Evolutionary conservation across 2,888 invertebrate genomes (phyloP), one percentile per base, ranked within the genome.

Genomic region (Oegoconia quadripuncta): DNA sequence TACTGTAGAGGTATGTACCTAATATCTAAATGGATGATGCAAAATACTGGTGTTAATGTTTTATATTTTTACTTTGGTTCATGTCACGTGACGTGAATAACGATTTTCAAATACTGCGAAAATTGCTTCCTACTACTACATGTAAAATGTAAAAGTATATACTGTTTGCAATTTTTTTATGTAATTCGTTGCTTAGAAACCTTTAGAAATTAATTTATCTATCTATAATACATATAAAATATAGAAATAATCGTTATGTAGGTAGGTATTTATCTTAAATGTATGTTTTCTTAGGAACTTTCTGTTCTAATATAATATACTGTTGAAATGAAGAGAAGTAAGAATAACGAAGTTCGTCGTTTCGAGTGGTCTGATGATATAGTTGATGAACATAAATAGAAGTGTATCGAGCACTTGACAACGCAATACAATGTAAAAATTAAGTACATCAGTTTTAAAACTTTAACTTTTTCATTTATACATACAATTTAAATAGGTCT

Each of bases 121-220:
- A 12, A 22, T 33, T 14, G 14, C 5, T 31, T 31, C 12, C 36
- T 39, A 40, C 14, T 37, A 47, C 43, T 39, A 44, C 52, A 15
- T 33, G 12, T 14, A 17, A 64, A 42, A 42, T 50, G 46, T 44
- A 30, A 48, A 44, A 50, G 46, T 50, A 48, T 47, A 54, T 56
- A 68, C 59, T 69, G 65, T 46, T 64, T 58, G 30, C 16, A 25
- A 25, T 25, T 12, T 18, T n/a, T 30, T 33, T 40, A 27, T 27
- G 27, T 27, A 27, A 40, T 86, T 87, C 86, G 86, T 87, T 87
- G 86, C 69, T 66, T 75, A 67, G 84, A 86, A 87, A 86, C 86
- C 86, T 77, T 77, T 65, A 59, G 48, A 75, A 74, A 74, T 64
- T 62, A 75, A 63, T 59, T 67, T 67, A 71, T 58, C 70, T 79